Evolutionary conservation across 2,113 vertebrate genomes (phyloP), one percentile per base, ranked within the genome.

Genomic region (Nerophis lumbriciformis): DNA sequence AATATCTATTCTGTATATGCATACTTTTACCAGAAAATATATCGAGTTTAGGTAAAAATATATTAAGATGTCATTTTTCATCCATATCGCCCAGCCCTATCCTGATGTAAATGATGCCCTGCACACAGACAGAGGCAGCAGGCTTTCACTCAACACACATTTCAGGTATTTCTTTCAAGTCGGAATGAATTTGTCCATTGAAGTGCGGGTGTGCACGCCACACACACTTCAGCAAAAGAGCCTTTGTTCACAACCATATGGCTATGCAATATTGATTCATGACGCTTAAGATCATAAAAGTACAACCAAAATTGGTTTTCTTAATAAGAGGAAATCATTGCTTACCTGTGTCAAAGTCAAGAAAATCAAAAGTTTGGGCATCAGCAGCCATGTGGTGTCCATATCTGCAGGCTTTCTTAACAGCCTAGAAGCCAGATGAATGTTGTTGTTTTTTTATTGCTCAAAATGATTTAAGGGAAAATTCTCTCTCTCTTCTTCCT

Each of bases 71-170:
- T 28, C 1, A 1, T 28, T 28, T 28, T 28, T 28, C 28, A 2
- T 28, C 28, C 28, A 28, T 28, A 28, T 28, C 28, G 28, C 28
- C 28, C 28, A 28, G 28, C 28, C 28, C 28, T 28, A 57, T 77
- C 76, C 78, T 61, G 72, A 68, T 69, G 79, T 59, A 69, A 80
- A 86, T 79, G 81, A 81, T 66, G 77, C 58, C 71, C 65, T 72
- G 85, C 73, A 80, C 87, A 86, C 74, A 80, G 28, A 64, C 73
- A 80, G 77, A 75, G 72, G 78, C 77, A 73, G 82, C 72, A 73
- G 82, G 77, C 76, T 73, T 73, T 89, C 88, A 90, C 83, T 90
- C 89, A 90, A 78, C 85, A 83, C 85, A 85, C 83, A 85, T 87
- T 87, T 84, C 78, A 81, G 78, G 80, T 81, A 85, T 88, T 85